Evolutionary conservation across 1,140 invertebrate genomes (phyloP).

Genomic region (Meteorus sp.): DNA sequence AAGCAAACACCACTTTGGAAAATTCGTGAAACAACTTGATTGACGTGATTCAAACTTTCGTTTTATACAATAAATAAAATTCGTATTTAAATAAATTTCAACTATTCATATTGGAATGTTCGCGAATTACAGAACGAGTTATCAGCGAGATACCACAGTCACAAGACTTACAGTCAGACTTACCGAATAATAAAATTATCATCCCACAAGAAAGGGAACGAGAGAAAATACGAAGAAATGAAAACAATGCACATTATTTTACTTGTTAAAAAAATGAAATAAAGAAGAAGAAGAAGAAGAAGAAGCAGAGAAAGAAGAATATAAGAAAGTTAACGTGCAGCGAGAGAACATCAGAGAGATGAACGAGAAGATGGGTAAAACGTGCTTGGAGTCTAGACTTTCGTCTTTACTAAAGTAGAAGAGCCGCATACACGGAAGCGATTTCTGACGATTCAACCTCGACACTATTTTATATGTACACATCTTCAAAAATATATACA

Average conservation of each 20-base stretch:
- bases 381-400: constrained; percentile 12
- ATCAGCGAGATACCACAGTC: too few species aligned
- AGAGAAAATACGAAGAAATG: neutral
- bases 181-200: too few species aligned
- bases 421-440: neutral
- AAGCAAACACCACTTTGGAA: too few species aligned
- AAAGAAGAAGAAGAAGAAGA: neutral
- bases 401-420: neutral
- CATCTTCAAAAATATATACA: neutral
- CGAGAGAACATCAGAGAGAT: neutral
- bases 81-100: too few species aligned
- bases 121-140: too few species aligned
- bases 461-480: neutral
- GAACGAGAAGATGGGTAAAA: constrained; percentile 9
- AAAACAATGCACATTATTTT: too few species aligned
- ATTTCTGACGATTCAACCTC: neutral
- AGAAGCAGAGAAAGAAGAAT: neutral
- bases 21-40: too few species aligned
- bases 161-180: too few species aligned
- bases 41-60: too few species aligned
- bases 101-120: too few species aligned
- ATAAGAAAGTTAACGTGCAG: too few species aligned
- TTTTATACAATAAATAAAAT: too few species aligned
- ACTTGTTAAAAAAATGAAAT: constrained; percentile 16
- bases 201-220: neutral